These are phyloP conservation scores for Temnothorax curvispinosus DNA, from an alignment of 1,140 invertebrate genomes.

Conservation along the genomic window DNA sequence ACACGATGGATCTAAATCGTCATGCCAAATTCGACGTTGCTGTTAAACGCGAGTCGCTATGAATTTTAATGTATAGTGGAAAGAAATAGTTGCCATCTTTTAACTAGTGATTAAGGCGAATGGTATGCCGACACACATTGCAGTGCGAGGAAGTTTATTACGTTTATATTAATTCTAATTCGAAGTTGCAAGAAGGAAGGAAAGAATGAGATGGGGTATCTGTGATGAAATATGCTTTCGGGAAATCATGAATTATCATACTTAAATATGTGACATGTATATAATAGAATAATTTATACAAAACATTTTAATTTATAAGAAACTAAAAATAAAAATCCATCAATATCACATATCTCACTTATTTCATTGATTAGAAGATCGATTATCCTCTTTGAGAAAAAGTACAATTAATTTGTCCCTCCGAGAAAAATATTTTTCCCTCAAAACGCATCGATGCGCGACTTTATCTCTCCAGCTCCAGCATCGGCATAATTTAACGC, in stretches of 20 bases:
- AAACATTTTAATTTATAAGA: not conserved
- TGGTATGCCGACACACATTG: not conserved
- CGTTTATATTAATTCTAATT: not conserved
- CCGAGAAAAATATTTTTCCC: not conserved
- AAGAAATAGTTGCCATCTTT: not conserved
- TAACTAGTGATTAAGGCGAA: not conserved
- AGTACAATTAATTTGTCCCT: not conserved
- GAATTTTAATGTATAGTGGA: not conserved
- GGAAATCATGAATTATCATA: not conserved
- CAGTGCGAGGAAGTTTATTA: not conserved
- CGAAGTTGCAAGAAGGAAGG: not conserved
- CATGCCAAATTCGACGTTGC: not conserved
- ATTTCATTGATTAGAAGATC: not conserved
- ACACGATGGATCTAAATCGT: slow-evolving; percentile 53
- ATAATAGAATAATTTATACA: not conserved
- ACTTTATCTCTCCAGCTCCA: not conserved
- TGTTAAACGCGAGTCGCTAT: not conserved
- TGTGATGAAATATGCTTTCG: not conserved
- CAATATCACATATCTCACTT: not conserved
- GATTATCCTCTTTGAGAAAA: slow-evolving; percentile 1
- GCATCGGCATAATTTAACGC: slow-evolving; percentile 18
- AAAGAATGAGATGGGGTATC: not conserved
- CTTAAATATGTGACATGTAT: not conserved
- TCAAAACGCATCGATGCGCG: not conserved
- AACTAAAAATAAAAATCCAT: not conserved